These are phyloP conservation scores for Thelaira solivaga DNA, from an alignment of 2,888 invertebrate species.

Conservation along the genomic window DNA sequence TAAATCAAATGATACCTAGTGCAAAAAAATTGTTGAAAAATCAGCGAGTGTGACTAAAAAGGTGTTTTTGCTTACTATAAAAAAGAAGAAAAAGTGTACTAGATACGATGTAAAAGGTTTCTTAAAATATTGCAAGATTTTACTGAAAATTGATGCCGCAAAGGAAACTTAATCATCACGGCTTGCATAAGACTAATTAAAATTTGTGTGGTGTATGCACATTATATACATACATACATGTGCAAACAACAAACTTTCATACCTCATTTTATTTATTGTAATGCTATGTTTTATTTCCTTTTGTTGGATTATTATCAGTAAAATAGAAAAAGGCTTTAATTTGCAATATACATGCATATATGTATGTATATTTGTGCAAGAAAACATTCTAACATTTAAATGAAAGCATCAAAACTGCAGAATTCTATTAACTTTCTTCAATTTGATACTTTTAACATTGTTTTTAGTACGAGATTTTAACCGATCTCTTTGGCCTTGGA, in stretches of 20 bases:
- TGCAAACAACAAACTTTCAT: not conserved
- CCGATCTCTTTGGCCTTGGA: too few species aligned
- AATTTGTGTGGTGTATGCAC: not conserved
- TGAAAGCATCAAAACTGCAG: too few species aligned
- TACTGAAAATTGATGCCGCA: too few species aligned
- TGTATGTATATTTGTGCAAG: not conserved
- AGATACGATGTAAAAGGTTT: too few species aligned
- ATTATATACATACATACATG: not conserved
- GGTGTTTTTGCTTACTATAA: not conserved
- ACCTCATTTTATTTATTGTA: not conserved
- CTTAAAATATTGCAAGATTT: too few species aligned
- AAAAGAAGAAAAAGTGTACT: not conserved
- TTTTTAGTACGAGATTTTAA: too few species aligned
- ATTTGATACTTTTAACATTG: too few species aligned
- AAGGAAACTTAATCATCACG: not conserved
- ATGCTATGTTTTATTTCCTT: not conserved
- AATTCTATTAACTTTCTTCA: too few species aligned
- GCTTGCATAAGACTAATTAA: slow-evolving; percentile 54
- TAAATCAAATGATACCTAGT: slow-evolving; percentile 9
- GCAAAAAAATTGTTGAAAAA: slow-evolving; percentile 5
- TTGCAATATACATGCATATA: not conserved
- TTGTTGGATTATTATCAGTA: too few species aligned
- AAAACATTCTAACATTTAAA: too few species aligned
- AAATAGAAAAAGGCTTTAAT: too few species aligned
- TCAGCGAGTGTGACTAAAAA: slow-evolving; percentile 13